Evolutionary conservation across 2,113 vertebrate genomes (phyloP).

Genomic region (Mormoops blainvillei): DNA sequence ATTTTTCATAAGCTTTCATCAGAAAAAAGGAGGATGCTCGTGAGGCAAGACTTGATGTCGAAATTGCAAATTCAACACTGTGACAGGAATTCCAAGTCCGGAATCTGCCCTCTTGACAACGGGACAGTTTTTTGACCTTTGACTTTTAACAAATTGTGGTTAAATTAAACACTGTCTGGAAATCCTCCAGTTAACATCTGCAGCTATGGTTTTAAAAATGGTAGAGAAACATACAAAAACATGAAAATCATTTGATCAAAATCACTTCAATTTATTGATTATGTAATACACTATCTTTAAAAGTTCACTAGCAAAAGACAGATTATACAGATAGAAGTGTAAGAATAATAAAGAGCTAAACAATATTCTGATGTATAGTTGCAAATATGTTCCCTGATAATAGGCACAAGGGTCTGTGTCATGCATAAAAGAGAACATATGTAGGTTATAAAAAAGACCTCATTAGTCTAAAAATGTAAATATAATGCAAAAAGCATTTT

Average conservation of each 20-base stretch:
- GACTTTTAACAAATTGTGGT: slow-evolving; percentile 54
- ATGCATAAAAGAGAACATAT: background rate
- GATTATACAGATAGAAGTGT: background rate
- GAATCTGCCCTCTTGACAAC: slow-evolving; percentile 21
- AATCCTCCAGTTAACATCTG: slow-evolving; percentile 9
- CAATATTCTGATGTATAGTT: background rate
- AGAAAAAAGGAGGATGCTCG: background rate
- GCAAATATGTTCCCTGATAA: background rate
- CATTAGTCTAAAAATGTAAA: background rate
- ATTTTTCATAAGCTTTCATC: slow-evolving; percentile 49
- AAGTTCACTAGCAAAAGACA: background rate
- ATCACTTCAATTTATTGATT: background rate
- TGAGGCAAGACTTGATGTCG: background rate
- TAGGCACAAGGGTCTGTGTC: accelerated
- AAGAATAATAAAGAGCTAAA: background rate
- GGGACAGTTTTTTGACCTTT: slow-evolving; percentile 31
- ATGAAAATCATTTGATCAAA: background rate
- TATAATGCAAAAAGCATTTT: background rate
- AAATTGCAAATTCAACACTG: slow-evolving; percentile 57
- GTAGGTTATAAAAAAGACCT: background rate
- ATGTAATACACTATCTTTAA: background rate
- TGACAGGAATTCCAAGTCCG: slow-evolving; percentile 1
- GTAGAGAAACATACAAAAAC: background rate
- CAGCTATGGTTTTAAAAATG: background rate
- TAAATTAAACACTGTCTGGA: slow-evolving; percentile 49